phyloP scores from a whole-genome alignment of 2,113 vertebrate species.

The Campylorhamphus procurvoides region DNA sequence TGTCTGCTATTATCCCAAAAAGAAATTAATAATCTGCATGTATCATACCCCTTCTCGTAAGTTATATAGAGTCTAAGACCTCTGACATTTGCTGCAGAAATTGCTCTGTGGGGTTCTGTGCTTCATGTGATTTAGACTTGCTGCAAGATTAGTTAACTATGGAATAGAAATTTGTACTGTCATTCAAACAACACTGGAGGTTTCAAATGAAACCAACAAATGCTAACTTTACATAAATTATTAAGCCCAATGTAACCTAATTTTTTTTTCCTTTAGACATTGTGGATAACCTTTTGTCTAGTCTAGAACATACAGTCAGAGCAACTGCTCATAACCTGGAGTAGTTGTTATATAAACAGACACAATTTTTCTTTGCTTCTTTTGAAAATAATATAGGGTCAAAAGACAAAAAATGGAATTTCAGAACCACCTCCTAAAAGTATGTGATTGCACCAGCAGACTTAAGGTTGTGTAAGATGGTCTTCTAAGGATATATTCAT shows the following conservation, averaged over 20 bases:
- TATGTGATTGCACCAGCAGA: not conserved
- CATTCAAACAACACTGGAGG: not conserved
- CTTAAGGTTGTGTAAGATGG: not conserved
- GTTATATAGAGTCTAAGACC: not conserved
- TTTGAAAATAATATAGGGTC: not conserved
- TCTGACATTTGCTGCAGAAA: constrained; percentile 43
- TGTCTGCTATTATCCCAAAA: not conserved
- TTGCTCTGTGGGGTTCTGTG: constrained; percentile 1
- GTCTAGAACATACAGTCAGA: not conserved
- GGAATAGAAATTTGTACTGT: constrained; percentile 13
- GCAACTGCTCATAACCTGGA: not conserved
- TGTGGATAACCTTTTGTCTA: not conserved
- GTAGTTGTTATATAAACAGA: not conserved
- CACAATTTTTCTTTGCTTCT: not conserved
- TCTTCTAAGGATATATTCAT: not conserved
- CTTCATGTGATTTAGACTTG: constrained; percentile 20
- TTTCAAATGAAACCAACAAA: constrained; percentile 23
- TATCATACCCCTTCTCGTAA: not conserved
- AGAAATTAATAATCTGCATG: constrained; percentile 24
- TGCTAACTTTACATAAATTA: not conserved
- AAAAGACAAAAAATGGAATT: not conserved
- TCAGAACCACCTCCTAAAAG: not conserved
- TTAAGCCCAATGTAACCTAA: not conserved
- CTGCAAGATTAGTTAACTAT: constrained; percentile 41
- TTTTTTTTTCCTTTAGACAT: not conserved